A percentile compares a stretch with the other conserved stretches of the same genome.
phyloP scores from a whole-genome alignment of 2,797 vertebrate species.

The Artibeus lituratus region DNA sequence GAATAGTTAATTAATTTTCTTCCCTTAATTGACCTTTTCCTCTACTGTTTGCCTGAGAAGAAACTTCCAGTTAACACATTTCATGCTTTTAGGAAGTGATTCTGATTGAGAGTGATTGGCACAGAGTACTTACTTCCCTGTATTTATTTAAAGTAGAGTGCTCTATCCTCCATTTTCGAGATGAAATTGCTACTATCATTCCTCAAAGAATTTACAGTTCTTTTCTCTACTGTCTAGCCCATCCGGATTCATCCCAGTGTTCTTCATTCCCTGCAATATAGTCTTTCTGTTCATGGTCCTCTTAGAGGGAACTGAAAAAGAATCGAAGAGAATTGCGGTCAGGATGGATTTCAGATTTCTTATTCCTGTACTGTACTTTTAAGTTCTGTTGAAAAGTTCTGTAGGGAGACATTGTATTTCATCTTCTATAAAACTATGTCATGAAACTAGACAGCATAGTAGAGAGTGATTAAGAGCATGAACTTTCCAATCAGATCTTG shows the following conservation, averaged over 20 bases:
- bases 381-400: slow-evolving; percentile 29
- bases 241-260: slow-evolving; percentile 27
- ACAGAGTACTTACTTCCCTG: slow-evolving; percentile 7
- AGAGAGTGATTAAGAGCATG: slow-evolving; percentile 4
- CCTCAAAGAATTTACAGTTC: not conserved
- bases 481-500: slow-evolving; percentile 1
- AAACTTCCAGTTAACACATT: slow-evolving; percentile 43
- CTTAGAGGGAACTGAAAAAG: not conserved
- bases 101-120: slow-evolving; percentile 42
- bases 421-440: not conserved
- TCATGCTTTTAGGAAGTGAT: slow-evolving; percentile 47
- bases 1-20: slow-evolving; percentile 55
- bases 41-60: slow-evolving; percentile 31
- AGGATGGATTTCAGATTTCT: slow-evolving; percentile 15
- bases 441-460: slow-evolving; percentile 13
- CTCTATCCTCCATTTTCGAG: slow-evolving; percentile 31
- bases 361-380: slow-evolving; percentile 8
- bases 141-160: slow-evolving; percentile 25
- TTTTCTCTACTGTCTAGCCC: slow-evolving; percentile 6
- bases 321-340: not conserved
- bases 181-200: not conserved
- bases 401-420: not conserved
- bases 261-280: slow-evolving; percentile 10
- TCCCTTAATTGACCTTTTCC: slow-evolving; percentile 52
- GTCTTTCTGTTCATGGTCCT: slow-evolving; percentile 29